Base-by-base conservation (phyloP, 2,797 vertebrate species). In the Leucoraja ocellata region DNA sequence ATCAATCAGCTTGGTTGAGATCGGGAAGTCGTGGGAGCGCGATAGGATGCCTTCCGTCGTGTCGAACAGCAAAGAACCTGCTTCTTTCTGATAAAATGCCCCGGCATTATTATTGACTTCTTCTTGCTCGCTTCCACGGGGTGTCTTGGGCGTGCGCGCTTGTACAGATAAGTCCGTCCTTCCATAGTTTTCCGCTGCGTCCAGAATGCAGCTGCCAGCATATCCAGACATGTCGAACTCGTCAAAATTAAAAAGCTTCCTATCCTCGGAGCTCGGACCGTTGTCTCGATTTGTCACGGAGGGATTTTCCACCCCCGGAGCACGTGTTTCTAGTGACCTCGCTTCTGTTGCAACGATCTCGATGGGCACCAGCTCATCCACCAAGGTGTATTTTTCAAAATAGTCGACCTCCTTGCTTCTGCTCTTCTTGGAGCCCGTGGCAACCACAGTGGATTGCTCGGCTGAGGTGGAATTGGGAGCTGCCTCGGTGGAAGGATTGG, bases 381-480 rank as follows among this genome's bases (percentile, higher is more conserved):
- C 94, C 94, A 99, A 95, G 10, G 97, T 99, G 93, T 98, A 98
- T 95, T 98, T 98, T 96, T 98, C 98, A 95, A 99, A 98, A 96
- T 99, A 99, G 96, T 99, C 98, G 93, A 97, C 95, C 93, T 98
- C 97, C 1, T 93, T 84, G 0, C 93, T 92, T 93, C 94, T 94
- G 63, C 95, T 95, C 94, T 95, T 95, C 36, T 39, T n/a, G 93
- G 94, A 94, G 93, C 93, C 91, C 94, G 94, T 94, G 93, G 95
- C 68, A 11, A 32, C 25, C 61, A 14, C 36, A 36, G 32, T 16
- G 79, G 32, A 58, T 95, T 95, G 94, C 94, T 95, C 79, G 23
- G 16, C 94, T 94, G 94, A 93, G 93, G 90, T 6, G 28, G 71
- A 23, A 92, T 54, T 92, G 21, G 36, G 58, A 74, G 4, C 65